These are phyloP conservation scores for Petrosia ficiformis DNA, from an alignment of 37 sponge, comb jelly and placozoan species.

Conservation along the genomic window DNA sequence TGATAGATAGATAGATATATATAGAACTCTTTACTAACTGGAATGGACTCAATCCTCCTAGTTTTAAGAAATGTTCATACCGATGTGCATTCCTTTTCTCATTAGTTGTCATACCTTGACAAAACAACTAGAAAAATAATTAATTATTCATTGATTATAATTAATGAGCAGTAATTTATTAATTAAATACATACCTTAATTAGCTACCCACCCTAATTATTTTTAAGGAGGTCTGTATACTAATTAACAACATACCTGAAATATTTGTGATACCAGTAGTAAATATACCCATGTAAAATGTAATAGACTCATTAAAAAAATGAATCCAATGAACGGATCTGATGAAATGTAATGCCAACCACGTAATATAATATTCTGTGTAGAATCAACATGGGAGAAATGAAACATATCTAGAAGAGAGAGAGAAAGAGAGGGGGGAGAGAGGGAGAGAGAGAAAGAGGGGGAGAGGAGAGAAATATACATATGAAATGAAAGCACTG, in stretches of 20 bases:
- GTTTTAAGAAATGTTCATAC: constrained; percentile 57
- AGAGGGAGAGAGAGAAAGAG: not conserved
- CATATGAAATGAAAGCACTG: not conserved
- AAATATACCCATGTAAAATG: constrained; percentile 84
- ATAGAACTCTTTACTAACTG: constrained; percentile 43
- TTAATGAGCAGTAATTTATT: too few relatives aligned
- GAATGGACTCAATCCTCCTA: constrained; percentile 64
- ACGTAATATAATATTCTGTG: constrained; percentile 34
- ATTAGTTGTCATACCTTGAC: constrained; percentile 73
- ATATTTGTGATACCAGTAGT: constrained; percentile 70
- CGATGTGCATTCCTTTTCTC: constrained; percentile 66
- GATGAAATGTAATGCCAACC: constrained; percentile 39
- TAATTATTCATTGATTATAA: too few relatives aligned
- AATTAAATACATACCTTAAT: too few relatives aligned
- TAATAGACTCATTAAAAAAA: constrained; percentile 54
- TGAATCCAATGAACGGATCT: constrained; percentile 76
- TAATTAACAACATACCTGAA: constrained; percentile 72
- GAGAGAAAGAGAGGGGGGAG: not conserved
- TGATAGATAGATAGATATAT: not conserved
- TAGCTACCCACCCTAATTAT: too few relatives aligned
- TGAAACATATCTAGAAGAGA: constrained; percentile 41
- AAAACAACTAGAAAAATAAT: constrained; percentile 44
- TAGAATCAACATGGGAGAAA: constrained; percentile 35
- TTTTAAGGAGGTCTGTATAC: too few relatives aligned
- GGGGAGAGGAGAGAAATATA: too few relatives aligned